Percentiles rank a stretch among this genome's conserved stretches.
Conservation (phyloP, 2,797 vertebrate species). For the Poeciliopsis paucimaculata region DNA sequence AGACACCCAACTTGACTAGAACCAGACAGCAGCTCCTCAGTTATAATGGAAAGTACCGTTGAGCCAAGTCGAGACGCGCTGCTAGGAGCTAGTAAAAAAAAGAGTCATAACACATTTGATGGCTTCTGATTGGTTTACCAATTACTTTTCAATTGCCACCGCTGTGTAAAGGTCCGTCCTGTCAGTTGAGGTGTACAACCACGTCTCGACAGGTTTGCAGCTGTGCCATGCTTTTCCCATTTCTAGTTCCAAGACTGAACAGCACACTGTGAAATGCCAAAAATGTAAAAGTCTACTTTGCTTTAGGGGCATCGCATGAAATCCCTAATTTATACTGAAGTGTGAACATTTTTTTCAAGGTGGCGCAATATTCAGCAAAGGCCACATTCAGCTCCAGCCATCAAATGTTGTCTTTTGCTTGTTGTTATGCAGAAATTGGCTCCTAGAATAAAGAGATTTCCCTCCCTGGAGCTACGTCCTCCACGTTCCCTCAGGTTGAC, state of each 20-base stretch:
- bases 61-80: no score
- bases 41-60: no score
- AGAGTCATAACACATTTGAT: background rate
- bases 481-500: slow-evolving; percentile 22
- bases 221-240: background rate
- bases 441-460: slow-evolving; percentile 6
- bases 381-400: slow-evolving; percentile 1
- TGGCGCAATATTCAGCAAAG: background rate
- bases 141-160: background rate
- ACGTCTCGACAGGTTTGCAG: background rate
- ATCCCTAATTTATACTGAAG: background rate
- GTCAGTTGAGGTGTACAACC: background rate
- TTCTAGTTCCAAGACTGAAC: background rate
- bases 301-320: background rate
- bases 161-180: background rate
- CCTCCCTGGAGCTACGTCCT: slow-evolving; percentile 3
- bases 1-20: background rate
- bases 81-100: no score
- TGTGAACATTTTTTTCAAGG: background rate
- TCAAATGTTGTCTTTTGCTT: background rate
- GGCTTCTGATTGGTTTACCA: background rate
- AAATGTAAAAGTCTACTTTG: background rate
- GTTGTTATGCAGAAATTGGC: slow-evolving; percentile 2
- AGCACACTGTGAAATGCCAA: background rate
- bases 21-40: no score